Evolutionary conservation across 2,888 invertebrate species (phyloP), one percentile per base, ranked within the genome.

Genomic region (Salpingus planirostris): DNA sequence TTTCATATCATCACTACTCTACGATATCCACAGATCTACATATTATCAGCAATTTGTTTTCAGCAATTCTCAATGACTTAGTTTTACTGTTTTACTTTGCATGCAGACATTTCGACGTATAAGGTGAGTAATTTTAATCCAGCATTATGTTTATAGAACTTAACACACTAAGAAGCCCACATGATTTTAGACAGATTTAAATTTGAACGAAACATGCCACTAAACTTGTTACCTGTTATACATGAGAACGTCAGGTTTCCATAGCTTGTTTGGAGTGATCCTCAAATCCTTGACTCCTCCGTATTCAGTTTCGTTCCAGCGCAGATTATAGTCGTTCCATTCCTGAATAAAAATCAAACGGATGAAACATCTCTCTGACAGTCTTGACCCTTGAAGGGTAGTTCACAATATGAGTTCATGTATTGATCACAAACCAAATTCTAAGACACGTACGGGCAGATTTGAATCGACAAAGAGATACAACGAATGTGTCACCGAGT

Each of bases 211-310:
- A 12, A 21, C 32, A 39, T 39, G 38, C 47, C 48, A 57, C 58
- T 58, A 59, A 57, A 60, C 60, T 52, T 62, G 59, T 75, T 73
- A 93, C 93, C 96, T 97, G 81, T 98, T 98, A 71, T 97, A 98
- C 88, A 98, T 91, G 48, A 98, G 85, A 56, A 98, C 90, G 70
- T 98, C 97, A 44, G 98, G 97, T 65, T 89, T 92, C 98, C 98
- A 98, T 44, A 98, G 76, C 64, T 87, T 86, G 67, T 86, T 86
- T 29, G 95, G 90, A 44, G 95, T 93, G 62, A 98, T 89, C 58
- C 93, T 77, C 40, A 98, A 78, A 63, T 89, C 91, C 65, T 87
- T 89, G 33, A 98, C 88, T 32, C 87, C 87, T 21, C 93, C 95
- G 62, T 88, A 96, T 57, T 96, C 93, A 38, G 84, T 77, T 62